phyloP scores from a whole-genome alignment of 1,140 invertebrate species.

The Cylas formicarius region DNA sequence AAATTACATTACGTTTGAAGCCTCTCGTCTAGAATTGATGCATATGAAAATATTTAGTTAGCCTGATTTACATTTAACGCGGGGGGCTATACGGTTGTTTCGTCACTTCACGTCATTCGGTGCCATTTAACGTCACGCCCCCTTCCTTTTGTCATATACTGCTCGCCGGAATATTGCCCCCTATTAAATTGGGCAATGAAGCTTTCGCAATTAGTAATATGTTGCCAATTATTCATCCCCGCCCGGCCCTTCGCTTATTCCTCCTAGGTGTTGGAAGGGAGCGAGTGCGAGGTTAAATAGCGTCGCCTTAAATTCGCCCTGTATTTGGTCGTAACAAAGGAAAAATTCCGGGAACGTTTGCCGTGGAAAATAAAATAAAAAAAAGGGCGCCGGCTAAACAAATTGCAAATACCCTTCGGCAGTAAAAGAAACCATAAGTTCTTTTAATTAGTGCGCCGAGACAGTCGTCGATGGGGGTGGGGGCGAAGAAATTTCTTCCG shows the following conservation, averaged over 20 bases:
- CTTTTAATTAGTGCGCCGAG: conserved; percentile 28
- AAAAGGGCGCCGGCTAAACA: conserved; percentile 23
- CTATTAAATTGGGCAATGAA: conserved; percentile 29
- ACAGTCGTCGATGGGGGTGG: conserved; percentile 21
- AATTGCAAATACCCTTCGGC: conserved; percentile 20
- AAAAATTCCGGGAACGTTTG: conserved; percentile 19
- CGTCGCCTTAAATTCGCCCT: no score
- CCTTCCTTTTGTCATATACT: conserved; percentile 12
- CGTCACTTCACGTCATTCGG: conserved; percentile 22
- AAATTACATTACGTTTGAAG: conserved; percentile 27
- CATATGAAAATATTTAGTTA: conserved; percentile 36
- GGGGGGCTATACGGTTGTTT: conserved; percentile 17
- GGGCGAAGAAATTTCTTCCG: conserved; percentile 13
- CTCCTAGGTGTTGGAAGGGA: no score
- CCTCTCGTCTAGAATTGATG: conserved; percentile 28
- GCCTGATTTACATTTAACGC: conserved; percentile 32
- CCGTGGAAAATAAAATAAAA: no score
- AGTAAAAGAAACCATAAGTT: conserved; percentile 32
- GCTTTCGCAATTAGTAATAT: conserved; percentile 31
- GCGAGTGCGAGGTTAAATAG: no score
- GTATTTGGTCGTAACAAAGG: conserved; percentile 1
- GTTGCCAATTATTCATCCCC: conserved; percentile 30
- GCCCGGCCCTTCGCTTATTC: conserved; percentile 1
- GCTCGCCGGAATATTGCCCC: conserved; percentile 11
- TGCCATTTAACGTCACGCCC: conserved; percentile 19